Base-by-base conservation (phyloP, 35 echinoderm and acorn worm genomes). In the Ophioderma brevispina region DNA sequence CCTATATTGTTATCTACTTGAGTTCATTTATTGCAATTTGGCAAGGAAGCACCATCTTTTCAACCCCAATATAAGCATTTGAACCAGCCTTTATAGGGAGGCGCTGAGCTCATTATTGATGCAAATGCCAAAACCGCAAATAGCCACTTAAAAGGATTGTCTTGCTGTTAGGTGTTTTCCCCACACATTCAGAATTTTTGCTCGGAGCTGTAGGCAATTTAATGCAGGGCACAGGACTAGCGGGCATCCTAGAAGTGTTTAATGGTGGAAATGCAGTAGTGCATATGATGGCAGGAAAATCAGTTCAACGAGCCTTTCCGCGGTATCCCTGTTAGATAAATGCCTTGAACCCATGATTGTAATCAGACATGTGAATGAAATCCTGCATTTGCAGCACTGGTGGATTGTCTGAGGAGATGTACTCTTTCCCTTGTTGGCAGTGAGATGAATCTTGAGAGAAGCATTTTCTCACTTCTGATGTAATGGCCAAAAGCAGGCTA, bases 21-120 rank as follows among this genome's bases (percentile, higher is more conserved):
- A 86, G 40, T 94, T 77, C 76, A 17, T 94, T 41, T 78, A 40
- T n/a, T n/a, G n/a, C n/a, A 90, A 78, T 40, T 46, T 46, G 41
- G 41, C 41, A 46, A 46, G 4, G 41, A 46, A 46, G 85, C 17
- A 75, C 81, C 31, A 85, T n/a, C 13, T 32, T 50, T 25, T n/a
- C n/a, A n/a, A n/a, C 50, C 86, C 64, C 49, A 86, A n/a, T n/a
- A 34, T 18, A 36, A 25, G 85, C 92, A 78, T 90, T 94, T 81
- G 92, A n/a, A 94, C 77, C 92, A 94, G 40, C 82, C 93, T 0
- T 84, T 94, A 13, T 94, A 49, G 93, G 93, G 91, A 94, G 42
- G 82, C 82, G 23, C 0, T 13, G 36, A 75, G 83, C 37, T 90
- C 49, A 82, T 82, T 55, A 34, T n/a, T 83, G 86, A 70, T 84